Evolutionary conservation across 2,113 vertebrate genomes (phyloP).

Genomic region (Oophaga pumilio): DNA sequence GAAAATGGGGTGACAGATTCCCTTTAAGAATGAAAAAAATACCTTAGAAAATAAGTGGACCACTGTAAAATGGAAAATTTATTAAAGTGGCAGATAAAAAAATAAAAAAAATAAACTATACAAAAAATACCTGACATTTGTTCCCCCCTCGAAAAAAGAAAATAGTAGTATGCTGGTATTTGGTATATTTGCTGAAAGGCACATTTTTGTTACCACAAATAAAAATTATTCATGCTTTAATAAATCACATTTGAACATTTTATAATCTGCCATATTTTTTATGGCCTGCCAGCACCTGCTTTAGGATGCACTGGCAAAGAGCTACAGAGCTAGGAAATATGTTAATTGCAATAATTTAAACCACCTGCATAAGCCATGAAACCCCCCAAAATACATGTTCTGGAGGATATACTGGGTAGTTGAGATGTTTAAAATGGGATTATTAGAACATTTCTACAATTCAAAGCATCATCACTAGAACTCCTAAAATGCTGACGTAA

Average conservation of each 20-base stretch:
- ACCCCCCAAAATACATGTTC: background rate
- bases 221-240: slow-evolving; percentile 19
- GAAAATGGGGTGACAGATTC: no score
- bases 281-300: slow-evolving; percentile 48
- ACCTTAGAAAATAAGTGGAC: background rate
- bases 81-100: background rate
- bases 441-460: background rate
- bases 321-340: background rate
- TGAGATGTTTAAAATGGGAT: background rate
- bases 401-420: background rate
- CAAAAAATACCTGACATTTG: no score
- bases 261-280: slow-evolving; percentile 48
- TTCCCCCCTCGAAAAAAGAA: background rate
- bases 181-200: slow-evolving; percentile 8
- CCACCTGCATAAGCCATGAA: slow-evolving; percentile 28
- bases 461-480: background rate
- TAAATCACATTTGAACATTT: slow-evolving; percentile 51
- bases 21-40: background rate
- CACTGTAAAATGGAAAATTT: slow-evolving; percentile 10
- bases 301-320: slow-evolving; percentile 7
- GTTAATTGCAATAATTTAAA: slow-evolving; percentile 48
- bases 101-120: background rate
- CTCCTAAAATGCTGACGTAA: background rate
- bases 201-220: slow-evolving; percentile 35
- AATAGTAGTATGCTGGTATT: background rate